Evolutionary conservation across 2,113 vertebrate species (phyloP), one percentile per base, ranked within the genome.

Genomic region (Menura novaehollandiae): DNA sequence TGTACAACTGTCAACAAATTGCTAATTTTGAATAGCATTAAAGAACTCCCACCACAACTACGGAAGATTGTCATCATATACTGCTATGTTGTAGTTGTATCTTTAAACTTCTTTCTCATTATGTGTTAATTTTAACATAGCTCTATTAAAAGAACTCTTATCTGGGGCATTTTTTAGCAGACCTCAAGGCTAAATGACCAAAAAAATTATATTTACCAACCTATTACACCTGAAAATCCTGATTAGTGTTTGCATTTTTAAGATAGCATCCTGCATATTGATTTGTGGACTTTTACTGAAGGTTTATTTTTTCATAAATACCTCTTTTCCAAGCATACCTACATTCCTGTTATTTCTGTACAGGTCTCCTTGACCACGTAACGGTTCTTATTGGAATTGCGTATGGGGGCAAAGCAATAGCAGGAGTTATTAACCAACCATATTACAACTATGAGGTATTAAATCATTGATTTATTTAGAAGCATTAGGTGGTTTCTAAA

Each of bases 401-500:
- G 51, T 98, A 99, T 71, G 95, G 97, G 97, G 99, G 99, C 89
- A 99, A 98, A 97, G 99, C 99, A 59, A 99, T 99, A 51, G 99
- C 99, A 85, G 99, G 99, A 69, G 98, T 99, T 96, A 99, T 99
- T 96, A 99, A 99, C 96, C 99, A 99, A 95, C 99, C 99, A 3
- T 99, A 99, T 96, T 99, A 99, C 98, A 99, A 99, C 97, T 99
- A 99, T 76, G 98, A 99, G 99, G 99, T 99, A 98, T 68, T 92
- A n/a, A 84, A 78, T 24, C 16, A 86, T 26, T 63, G 27, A 79
- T 85, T 82, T 82, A 15, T 59, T 95, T 91, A 43, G 64, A 80
- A 97, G 37, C n/a, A 64, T 24, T 47, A 15, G 26, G 7, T 82
- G 10, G 26, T 82, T 33, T 89, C 30, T 44, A 56, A 85, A 18